Evolutionary conservation across 2,113 vertebrate species (phyloP).

Genomic region (Cnemophilus loriae): DNA sequence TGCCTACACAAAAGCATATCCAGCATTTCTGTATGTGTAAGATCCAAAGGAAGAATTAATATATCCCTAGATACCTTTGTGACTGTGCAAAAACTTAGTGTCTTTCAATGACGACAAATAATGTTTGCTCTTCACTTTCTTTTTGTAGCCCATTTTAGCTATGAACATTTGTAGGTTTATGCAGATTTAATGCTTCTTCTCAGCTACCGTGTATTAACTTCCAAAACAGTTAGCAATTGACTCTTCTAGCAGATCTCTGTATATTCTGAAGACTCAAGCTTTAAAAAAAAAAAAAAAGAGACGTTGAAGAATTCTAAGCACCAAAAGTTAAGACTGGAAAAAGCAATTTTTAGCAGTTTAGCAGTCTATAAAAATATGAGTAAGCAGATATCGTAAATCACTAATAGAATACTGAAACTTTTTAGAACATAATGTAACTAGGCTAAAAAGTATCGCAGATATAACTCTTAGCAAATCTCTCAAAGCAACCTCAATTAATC

Average conservation of each 20-base stretch:
- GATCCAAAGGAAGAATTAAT: slow-evolving; percentile 11
- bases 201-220: slow-evolving; percentile 19
- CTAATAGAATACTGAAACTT: slow-evolving; percentile 50
- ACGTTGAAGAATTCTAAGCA: neutral
- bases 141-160: neutral
- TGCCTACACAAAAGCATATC: neutral
- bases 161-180: slow-evolving; percentile 4
- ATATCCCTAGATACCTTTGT: neutral
- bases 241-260: neutral
- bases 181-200: slow-evolving; percentile 18
- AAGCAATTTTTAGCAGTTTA: slow-evolving; percentile 52
- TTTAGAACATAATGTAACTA: slow-evolving; percentile 53
- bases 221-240: neutral
- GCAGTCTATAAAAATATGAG: slow-evolving; percentile 64
- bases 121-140: slow-evolving; percentile 1
- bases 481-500: slow-evolving; percentile 69
- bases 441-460: slow-evolving; percentile 55
- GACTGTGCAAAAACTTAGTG: neutral
- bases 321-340: slow-evolving; percentile 54
- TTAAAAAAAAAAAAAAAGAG: neutral
- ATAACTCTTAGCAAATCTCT: slow-evolving; percentile 59
- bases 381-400: slow-evolving; percentile 69
- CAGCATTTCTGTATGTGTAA: neutral
- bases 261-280: slow-evolving; percentile 5
- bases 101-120: slow-evolving; percentile 13